Evolutionary conservation across 1,140 invertebrate species (phyloP), one percentile per base, ranked within the genome.

Genomic region (Dendrolimus punctatus): DNA sequence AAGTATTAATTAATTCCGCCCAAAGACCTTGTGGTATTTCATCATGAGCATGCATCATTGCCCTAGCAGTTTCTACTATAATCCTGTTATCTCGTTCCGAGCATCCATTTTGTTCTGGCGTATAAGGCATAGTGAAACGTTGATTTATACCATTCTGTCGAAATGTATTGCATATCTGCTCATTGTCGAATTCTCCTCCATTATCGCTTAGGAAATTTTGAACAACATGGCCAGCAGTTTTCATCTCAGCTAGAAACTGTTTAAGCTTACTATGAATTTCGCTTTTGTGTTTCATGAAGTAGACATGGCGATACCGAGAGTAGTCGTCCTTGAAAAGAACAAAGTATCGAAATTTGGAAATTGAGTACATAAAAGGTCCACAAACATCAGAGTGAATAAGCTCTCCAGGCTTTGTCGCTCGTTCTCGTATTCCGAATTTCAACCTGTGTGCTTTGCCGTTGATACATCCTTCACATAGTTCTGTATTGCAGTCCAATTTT

Each of bases 321-420:
- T 43, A 51, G 37, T 44, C 50, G 39, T 51, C 50, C 39, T 51
- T 51, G 39, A 51, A 51, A 8, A 51, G 40, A 23, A 51, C 40
- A 51, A 10, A 51, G 37, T 42, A 51, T 43, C 23, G 6, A 6
- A 42, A 43, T 51, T 42, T 10, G 40, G 8, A n/a, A 42, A 23
- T 7, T 39, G 39, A 6, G 9, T 8, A n/a, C 6, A 7, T 8
- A 6, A 51, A 51, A 4, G 49, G 40, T 23, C 49, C 10, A 51
- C 40, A 51, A 8, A 51, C 49, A 23, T 23, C 23, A 23, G 23
- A 23, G 23, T 23, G 23, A 23, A 23, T 23, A 23, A 23, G 23
- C 23, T 23, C 23, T 23, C 23, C 23, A 23, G 23, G 23, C 3
- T 23, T 23, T 23, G 23, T 23, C 23, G 23, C 23, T 23, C 23